Evolutionary conservation across 53 echinoderm and acorn worm genomes (phyloP).

Genomic region (Pentamera pediparva): DNA sequence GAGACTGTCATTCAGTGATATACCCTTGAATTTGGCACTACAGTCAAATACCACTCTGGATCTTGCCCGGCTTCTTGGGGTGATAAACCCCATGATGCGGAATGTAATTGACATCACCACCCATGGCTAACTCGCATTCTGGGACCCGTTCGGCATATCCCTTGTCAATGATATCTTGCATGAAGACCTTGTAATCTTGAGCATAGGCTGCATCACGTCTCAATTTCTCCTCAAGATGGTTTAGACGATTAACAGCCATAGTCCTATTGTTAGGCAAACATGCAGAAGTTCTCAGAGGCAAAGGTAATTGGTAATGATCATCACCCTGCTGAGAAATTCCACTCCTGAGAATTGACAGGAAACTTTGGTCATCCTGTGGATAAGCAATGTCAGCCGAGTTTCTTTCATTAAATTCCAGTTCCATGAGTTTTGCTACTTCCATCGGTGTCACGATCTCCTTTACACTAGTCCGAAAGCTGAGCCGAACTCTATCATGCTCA

Average conservation of each 20-base stretch:
- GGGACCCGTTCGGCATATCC: neutral
- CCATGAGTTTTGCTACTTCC: neutral
- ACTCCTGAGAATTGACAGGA: neutral
- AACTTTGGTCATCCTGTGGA: neutral
- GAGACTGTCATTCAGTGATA: slow-evolving; percentile 2
- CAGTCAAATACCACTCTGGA: slow-evolving; percentile 19
- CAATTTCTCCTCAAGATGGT: neutral
- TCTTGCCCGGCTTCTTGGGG: too few relatives aligned
- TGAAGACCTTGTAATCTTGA: neutral
- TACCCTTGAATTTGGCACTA: neutral
- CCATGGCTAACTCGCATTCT: neutral
- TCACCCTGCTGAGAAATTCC: neutral
- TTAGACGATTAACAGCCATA: neutral
- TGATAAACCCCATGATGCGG: neutral
- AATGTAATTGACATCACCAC: neutral
- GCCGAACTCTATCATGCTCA: neutral
- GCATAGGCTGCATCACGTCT: neutral
- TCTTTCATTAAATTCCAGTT: slow-evolving; percentile 13
- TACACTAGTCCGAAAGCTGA: neutral
- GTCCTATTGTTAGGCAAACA: neutral
- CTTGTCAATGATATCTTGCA: neutral
- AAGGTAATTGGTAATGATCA: neutral
- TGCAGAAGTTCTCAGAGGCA: neutral
- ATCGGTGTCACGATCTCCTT: neutral
- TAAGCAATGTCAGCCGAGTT: neutral